These are phyloP conservation scores for Drosophila anomalata DNA, from an alignment of 2,888 invertebrate species.

Conservation along the genomic window DNA sequence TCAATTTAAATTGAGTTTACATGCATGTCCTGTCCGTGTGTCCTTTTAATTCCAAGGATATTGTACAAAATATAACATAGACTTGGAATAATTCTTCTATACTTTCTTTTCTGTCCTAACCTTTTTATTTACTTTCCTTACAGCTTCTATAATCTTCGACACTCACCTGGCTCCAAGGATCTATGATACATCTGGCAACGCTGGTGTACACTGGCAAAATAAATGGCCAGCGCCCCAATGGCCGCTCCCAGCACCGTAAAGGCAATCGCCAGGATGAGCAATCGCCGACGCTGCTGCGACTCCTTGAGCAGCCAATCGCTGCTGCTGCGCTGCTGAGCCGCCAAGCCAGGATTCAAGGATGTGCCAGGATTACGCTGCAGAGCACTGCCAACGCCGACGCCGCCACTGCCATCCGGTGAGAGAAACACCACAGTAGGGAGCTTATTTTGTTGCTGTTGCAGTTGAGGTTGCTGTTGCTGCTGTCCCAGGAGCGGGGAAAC, in stretches of 20 bases:
- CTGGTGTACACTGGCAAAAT: conserved; percentile 81
- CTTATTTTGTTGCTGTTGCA: conserved; percentile 61
- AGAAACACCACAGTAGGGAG: conserved; percentile 82
- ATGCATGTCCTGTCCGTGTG: no score
- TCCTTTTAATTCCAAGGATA: background rate
- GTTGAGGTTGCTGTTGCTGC: conserved; percentile 23
- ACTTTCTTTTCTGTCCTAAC: no score
- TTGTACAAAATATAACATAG: background rate
- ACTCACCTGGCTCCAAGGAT: conserved; percentile 57
- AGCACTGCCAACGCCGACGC: conserved; percentile 57
- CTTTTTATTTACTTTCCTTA: no score
- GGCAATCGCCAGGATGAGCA: conserved; percentile 81
- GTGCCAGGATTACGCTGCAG: conserved; percentile 62
- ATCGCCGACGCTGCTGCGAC: conserved; percentile 88
- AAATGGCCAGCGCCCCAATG: conserved; percentile 83
- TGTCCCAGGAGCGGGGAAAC: conserved; percentile 70
- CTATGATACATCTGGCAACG: conserved; percentile 56
- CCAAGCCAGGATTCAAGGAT: background rate
- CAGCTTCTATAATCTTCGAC: no score
- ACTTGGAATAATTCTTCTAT: no score
- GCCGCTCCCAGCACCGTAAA: conserved; percentile 83
- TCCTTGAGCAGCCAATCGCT: conserved; percentile 86
- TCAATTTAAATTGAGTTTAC: no score
- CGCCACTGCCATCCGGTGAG: conserved; percentile 67
- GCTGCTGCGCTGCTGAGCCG: conserved; percentile 13